Conservation (phyloP, 2,113 vertebrate species). For the Caranx ignobilis region DNA sequence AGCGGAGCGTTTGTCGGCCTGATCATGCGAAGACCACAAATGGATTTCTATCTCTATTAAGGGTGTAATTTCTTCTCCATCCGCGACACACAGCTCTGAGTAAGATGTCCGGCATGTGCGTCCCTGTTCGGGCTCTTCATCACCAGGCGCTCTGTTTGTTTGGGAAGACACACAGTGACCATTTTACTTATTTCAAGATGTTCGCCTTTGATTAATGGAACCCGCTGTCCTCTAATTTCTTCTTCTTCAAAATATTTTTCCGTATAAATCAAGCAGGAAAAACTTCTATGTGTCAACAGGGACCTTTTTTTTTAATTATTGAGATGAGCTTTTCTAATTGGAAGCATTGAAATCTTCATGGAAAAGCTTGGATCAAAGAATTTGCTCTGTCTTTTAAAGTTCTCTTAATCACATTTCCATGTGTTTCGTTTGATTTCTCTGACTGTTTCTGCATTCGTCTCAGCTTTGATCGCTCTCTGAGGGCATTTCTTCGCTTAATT, state of each 20-base stretch:
- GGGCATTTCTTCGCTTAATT: too few species aligned
- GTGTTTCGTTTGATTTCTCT: neutral
- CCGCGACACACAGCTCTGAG: conserved; percentile 8
- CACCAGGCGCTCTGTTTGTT: conserved; percentile 40
- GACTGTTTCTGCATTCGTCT: neutral
- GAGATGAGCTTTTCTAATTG: conserved; percentile 18
- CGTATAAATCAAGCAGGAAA: conserved; percentile 31
- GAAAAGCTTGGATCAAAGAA: conserved; percentile 23
- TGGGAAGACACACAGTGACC: conserved; percentile 12
- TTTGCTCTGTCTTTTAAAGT: conserved; percentile 5
- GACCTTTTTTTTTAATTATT: neutral
- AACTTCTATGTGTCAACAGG: neutral
- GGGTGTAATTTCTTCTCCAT: conserved; percentile 65
- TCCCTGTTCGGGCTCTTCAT: conserved; percentile 27
- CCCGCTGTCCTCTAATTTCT: conserved; percentile 22
- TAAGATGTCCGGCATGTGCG: conserved; percentile 18
- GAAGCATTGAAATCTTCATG: neutral
- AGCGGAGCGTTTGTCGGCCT: conserved; percentile 60
- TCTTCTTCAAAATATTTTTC: conserved; percentile 28
- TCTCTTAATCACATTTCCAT: conserved; percentile 24
- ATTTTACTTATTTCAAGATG: conserved; percentile 32
- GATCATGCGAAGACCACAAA: conserved; percentile 57
- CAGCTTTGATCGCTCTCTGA: neutral
- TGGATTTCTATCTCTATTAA: conserved; percentile 52
- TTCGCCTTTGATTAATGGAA: conserved; percentile 38